Percentiles rank a stretch among this genome's conserved stretches.
Conservation (phyloP, 2,113 vertebrate species). For the Rhinolophus sinicus region DNA sequence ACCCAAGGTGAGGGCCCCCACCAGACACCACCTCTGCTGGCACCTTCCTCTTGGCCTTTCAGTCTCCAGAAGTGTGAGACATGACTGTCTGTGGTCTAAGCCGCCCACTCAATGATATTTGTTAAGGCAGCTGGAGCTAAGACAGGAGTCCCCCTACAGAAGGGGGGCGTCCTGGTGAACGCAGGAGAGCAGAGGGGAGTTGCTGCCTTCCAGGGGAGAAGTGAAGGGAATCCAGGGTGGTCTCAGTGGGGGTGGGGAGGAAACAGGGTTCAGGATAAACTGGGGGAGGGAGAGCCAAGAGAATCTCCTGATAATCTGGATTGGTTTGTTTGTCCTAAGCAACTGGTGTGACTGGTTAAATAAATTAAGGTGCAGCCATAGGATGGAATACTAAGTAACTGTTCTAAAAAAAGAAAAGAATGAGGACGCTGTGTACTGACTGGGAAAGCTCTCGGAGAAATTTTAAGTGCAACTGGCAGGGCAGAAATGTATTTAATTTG, state of each 20-base stretch:
- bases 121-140: neutral
- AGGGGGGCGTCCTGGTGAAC: neutral
- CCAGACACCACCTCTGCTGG: too few species aligned
- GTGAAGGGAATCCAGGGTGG: neutral
- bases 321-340: neutral
- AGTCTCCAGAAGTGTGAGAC: neutral
- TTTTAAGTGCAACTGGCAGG: neutral
- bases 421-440: neutral
- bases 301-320: neutral
- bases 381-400: too few species aligned
- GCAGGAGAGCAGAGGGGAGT: too few species aligned
- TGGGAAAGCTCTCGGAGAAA: neutral
- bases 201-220: neutral
- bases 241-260: neutral
- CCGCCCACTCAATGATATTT: neutral
- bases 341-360: neutral
- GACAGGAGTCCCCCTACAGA: neutral
- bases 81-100: fast-evolving
- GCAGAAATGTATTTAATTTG: neutral
- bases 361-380: neutral
- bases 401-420: neutral
- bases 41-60: neutral
- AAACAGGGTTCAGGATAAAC: neutral
- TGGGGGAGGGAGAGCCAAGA: neutral
- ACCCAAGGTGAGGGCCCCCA: neutral